Percentiles rank a stretch among this genome's conserved stretches.
These are phyloP conservation scores for Brenthis daphne DNA, from an alignment of 2,888 invertebrate species.

Conservation along the genomic window DNA sequence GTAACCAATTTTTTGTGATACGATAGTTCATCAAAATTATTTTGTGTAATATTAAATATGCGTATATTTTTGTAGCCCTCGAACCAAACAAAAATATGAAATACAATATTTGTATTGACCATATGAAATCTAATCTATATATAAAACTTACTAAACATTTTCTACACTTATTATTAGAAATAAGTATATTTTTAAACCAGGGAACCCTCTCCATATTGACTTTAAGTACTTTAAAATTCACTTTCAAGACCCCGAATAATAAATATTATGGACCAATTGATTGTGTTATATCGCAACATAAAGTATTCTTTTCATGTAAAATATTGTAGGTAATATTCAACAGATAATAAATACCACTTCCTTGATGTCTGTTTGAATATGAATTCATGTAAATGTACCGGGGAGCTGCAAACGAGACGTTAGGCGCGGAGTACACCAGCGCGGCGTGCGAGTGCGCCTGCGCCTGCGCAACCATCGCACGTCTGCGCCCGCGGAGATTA, in stretches of 20 bases:
- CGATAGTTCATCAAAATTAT: no score
- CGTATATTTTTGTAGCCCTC: no score
- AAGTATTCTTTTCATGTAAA: constrained; percentile 12
- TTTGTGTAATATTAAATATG: no score
- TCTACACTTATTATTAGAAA: no score
- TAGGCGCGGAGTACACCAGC: not conserved
- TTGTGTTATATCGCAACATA: not conserved
- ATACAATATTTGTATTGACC: no score
- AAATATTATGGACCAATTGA: not conserved
- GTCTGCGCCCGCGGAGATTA: no score
- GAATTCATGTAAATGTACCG: constrained; percentile 17
- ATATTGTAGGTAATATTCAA: constrained; percentile 12
- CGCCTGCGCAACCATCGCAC: no score
- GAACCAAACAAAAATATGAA: no score
- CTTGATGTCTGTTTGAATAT: constrained; percentile 25
- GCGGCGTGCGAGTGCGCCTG: not conserved
- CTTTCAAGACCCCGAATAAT: not conserved
- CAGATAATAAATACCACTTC: constrained; percentile 21
- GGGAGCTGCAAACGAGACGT: constrained; percentile 1
- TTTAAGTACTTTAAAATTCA: not conserved
- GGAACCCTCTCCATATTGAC: no score
- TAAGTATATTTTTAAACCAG: no score
- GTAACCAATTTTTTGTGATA: no score
- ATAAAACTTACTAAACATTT: not conserved
- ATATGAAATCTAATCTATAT: not conserved